These are phyloP conservation scores for Leucopsar rothschildi DNA, from an alignment of 2,113 vertebrate species.

Conservation along the genomic window DNA sequence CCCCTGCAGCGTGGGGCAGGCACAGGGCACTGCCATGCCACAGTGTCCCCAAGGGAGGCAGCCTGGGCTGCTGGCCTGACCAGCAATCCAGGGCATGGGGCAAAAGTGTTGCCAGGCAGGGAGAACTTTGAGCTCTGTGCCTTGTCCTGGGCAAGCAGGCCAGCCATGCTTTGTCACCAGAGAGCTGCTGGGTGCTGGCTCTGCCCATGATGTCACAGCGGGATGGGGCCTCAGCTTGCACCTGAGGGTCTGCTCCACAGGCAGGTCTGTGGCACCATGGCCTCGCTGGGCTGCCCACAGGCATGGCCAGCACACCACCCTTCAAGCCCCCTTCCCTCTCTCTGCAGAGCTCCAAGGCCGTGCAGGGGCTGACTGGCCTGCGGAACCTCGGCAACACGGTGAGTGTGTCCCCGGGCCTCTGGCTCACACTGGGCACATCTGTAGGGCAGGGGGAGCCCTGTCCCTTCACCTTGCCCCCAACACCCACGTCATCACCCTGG, in stretches of 20 bases:
- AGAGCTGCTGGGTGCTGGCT: not conserved
- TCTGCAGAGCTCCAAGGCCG: slow-evolving; percentile 86
- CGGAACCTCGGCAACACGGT: slow-evolving; percentile 96
- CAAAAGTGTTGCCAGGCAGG: not conserved
- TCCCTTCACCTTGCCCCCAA: fast-evolving
- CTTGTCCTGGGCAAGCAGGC: not conserved
- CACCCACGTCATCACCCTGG: fast-evolving
- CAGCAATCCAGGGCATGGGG: not conserved
- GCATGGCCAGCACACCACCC: not conserved
- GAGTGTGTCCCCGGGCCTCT: slow-evolving; percentile 42
- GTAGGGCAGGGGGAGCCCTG: not conserved
- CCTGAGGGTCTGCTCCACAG: not conserved
- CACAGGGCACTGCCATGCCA: not conserved
- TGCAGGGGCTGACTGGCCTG: slow-evolving; percentile 91
- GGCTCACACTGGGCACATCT: fast-evolving
- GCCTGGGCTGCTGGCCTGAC: not conserved
- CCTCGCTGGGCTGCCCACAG: not conserved
- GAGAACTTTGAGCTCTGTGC: not conserved
- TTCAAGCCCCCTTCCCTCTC: not conserved
- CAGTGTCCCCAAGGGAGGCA: not conserved
- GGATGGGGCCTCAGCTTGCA: not conserved
- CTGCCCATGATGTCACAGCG: not conserved
- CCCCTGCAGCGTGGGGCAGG: not conserved
- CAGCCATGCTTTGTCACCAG: not conserved
- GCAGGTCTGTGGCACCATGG: not conserved